Percentiles rank a stretch among this genome's conserved stretches.
Conservation (phyloP, 2,797 vertebrate genomes). For the Phataginus tricuspis region DNA sequence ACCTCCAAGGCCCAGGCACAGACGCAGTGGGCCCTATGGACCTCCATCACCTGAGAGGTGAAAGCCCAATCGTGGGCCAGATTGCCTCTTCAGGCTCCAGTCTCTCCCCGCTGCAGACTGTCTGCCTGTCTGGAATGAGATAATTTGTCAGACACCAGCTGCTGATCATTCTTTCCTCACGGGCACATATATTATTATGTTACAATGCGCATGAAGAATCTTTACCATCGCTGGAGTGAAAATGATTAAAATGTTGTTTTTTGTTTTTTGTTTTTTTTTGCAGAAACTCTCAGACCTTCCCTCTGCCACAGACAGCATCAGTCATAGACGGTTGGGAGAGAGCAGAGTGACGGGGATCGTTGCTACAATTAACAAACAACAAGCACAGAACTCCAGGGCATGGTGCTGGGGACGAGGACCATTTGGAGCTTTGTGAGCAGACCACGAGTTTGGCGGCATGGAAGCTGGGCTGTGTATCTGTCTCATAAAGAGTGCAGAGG, state of each 20-base stretch:
- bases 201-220: conserved; percentile 86
- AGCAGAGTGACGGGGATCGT: neutral
- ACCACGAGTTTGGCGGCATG: conserved; percentile 79
- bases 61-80: conserved; percentile 64
- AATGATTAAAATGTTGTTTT: conserved; percentile 77
- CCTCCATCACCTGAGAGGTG: conserved; percentile 66
- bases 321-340: neutral
- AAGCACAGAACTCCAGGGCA: conserved; percentile 60
- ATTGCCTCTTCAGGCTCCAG: conserved; percentile 79
- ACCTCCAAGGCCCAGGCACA: conserved; percentile 2
- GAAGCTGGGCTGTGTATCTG: conserved; percentile 74
- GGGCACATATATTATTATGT: conserved; percentile 87
- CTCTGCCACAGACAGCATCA: conserved; percentile 47
- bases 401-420: conserved; percentile 66
- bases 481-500: conserved; percentile 82
- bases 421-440: conserved; percentile 77
- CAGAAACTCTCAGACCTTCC: conserved; percentile 75
- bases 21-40: conserved; percentile 40
- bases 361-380: conserved; percentile 35
- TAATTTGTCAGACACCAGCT: conserved; percentile 89
- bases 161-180: conserved; percentile 84
- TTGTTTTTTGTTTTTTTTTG: neutral
- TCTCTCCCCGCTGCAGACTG: conserved; percentile 77
- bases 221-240: conserved; percentile 77
- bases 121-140: conserved; percentile 85